These are phyloP conservation scores for Porites divaricata DNA, from an alignment of 92 coral and sea anemone species.

Conservation along the genomic window DNA sequence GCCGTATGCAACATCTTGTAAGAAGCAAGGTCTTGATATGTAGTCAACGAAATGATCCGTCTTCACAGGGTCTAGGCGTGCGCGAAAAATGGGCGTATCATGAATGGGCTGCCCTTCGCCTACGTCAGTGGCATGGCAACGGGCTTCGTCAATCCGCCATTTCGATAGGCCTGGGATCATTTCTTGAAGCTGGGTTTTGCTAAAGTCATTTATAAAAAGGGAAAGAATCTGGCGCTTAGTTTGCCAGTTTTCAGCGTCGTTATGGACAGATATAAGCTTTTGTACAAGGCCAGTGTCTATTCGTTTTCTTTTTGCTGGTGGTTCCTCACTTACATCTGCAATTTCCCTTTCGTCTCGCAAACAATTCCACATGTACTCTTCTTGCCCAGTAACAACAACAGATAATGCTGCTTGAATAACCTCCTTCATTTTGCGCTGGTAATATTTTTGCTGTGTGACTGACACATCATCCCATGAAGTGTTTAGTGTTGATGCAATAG, in stretches of 20 bases:
- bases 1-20: slow-evolving; percentile 12
- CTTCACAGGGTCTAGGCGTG: slow-evolving; percentile 13
- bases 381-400: slow-evolving; percentile 32
- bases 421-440: slow-evolving; percentile 17
- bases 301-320: not conserved
- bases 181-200: slow-evolving; percentile 26
- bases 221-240: slow-evolving; percentile 30
- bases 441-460: slow-evolving; percentile 10
- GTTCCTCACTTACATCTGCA: not conserved
- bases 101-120: slow-evolving; percentile 17
- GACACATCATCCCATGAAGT: slow-evolving; percentile 10
- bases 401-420: not conserved
- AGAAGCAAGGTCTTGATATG: slow-evolving; percentile 16
- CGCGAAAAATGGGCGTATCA: slow-evolving; percentile 18
- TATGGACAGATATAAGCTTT: slow-evolving; percentile 23
- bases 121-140: slow-evolving; percentile 28
- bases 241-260: too few species aligned
- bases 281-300: slow-evolving; percentile 17
- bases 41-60: slow-evolving; percentile 36
- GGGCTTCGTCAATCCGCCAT: slow-evolving; percentile 53
- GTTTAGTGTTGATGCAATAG: slow-evolving; percentile 16
- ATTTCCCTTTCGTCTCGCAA: not conserved
- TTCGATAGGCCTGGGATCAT: slow-evolving; percentile 48
- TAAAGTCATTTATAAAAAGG: slow-evolving; percentile 37
- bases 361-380: slow-evolving; percentile 11